A percentile compares a stretch with the other conserved stretches of the same genome.
These are phyloP conservation scores for Amblyopsis rosae DNA, from an alignment of 2,113 vertebrate species.

Conservation along the genomic window DNA sequence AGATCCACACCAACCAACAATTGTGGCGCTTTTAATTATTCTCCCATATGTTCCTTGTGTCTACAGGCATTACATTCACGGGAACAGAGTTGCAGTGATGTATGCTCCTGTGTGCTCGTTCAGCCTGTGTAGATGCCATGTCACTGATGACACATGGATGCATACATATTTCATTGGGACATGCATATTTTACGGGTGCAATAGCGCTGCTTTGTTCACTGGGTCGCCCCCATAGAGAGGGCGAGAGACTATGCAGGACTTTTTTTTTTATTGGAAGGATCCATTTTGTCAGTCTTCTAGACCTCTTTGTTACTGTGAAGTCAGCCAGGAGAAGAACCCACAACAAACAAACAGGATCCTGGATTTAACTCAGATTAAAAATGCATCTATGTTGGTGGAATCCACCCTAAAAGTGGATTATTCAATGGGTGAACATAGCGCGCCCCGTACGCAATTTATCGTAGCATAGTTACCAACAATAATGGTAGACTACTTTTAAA, in stretches of 20 bases:
- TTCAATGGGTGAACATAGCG: too few relatives aligned
- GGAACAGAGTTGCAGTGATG: conserved; percentile 58
- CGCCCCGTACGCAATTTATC: too few relatives aligned
- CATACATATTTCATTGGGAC: conserved; percentile 73
- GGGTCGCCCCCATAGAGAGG: conserved; percentile 37
- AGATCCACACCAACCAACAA: conserved; percentile 57
- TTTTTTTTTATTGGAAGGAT: conserved; percentile 31
- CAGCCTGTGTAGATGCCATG: conserved; percentile 63
- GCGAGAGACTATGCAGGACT: conserved; percentile 37
- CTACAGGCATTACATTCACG: conserved; percentile 67
- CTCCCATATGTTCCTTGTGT: conserved; percentile 65
- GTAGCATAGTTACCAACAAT: too few relatives aligned
- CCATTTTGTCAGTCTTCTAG: conserved; percentile 29
- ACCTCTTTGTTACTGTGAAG: conserved; percentile 14
- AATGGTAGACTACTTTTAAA: too few relatives aligned
- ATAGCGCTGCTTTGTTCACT: conserved; percentile 65
- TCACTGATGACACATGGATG: conserved; percentile 67
- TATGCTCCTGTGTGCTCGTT: conserved; percentile 31
- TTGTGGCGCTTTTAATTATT: conserved; percentile 69
- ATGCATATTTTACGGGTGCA: conserved; percentile 73
- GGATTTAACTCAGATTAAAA: background rate
- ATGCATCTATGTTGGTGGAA: too few relatives aligned
- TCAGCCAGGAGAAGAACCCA: background rate
- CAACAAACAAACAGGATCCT: conserved; percentile 62
- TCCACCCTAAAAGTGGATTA: too few relatives aligned